A percentile compares a stretch with the other conserved stretches of the same genome.
Evolutionary conservation across 2,113 vertebrate genomes (phyloP).

Genomic region (Esox niger): DNA sequence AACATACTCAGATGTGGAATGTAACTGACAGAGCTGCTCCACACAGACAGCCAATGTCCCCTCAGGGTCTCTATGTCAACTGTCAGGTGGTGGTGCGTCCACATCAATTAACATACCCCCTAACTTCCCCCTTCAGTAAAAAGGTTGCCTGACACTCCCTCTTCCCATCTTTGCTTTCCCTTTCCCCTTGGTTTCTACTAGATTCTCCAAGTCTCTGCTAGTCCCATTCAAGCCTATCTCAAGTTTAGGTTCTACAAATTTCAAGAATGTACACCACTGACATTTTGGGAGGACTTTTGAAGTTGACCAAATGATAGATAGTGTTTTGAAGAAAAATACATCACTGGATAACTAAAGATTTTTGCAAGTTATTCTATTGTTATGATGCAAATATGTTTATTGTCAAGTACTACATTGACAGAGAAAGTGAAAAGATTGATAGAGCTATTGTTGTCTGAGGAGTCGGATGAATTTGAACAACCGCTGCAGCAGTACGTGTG

Average conservation of each 20-base stretch:
- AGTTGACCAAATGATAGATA: no score
- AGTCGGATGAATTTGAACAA: no score
- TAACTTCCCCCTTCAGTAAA: background rate
- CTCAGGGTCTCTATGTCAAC: slow-evolving; percentile 52
- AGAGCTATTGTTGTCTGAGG: no score
- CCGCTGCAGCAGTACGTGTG: no score
- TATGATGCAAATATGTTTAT: no score
- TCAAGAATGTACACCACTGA: background rate
- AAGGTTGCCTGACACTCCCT: no score
- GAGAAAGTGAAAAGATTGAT: no score
- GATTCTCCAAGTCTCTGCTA: background rate
- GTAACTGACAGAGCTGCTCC: slow-evolving; percentile 37
- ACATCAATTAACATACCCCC: background rate
- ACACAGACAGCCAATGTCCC: slow-evolving; percentile 27
- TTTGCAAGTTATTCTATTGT: no score
- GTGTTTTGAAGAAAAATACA: no score
- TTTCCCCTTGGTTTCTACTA: background rate
- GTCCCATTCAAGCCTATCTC: background rate
- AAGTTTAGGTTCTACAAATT: background rate
- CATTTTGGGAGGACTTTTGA: background rate
- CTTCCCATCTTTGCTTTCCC: background rate
- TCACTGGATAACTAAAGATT: no score
- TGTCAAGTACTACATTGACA: no score
- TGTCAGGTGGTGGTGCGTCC: slow-evolving; percentile 19
- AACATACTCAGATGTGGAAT: slow-evolving; percentile 55